Evolutionary conservation across 2,888 invertebrate genomes (phyloP).

Genomic region (Drosophila multiciliata): DNA sequence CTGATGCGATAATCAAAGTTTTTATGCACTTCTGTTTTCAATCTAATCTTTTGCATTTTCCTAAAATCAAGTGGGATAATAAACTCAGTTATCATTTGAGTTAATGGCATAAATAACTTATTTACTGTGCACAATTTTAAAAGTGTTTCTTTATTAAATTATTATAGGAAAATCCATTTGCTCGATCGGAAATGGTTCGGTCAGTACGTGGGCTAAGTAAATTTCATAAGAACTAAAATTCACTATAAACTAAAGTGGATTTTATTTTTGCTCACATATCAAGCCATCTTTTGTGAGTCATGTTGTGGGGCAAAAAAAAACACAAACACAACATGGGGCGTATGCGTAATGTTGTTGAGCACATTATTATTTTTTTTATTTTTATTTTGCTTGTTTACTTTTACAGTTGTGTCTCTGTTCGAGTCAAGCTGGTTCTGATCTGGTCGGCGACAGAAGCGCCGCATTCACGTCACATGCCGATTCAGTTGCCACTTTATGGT

Average conservation of each 20-base stretch:
- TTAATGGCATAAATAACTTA: background rate
- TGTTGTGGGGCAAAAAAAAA: background rate
- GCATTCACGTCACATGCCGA: conserved; percentile 43
- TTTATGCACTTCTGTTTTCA: background rate
- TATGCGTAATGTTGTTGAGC: conserved; percentile 55
- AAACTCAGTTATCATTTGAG: background rate
- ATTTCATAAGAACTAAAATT: conserved; percentile 13
- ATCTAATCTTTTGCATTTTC: background rate
- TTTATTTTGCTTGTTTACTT: conserved; percentile 27
- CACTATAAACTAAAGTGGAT: conserved; percentile 8
- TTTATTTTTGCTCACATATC: conserved; percentile 25
- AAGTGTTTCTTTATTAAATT: background rate
- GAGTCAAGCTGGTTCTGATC: conserved; percentile 41
- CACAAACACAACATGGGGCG: conserved; percentile 33
- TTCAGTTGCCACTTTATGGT: conserved; percentile 57
- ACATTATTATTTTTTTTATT: background rate
- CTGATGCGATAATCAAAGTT: no score
- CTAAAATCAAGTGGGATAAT: background rate
- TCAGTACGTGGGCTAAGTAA: background rate
- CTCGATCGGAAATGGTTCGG: conserved; percentile 9
- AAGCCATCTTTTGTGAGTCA: conserved; percentile 48
- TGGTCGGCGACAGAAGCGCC: conserved; percentile 48
- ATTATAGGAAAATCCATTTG: background rate
- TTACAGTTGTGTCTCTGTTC: conserved; percentile 39
- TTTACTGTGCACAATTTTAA: background rate